Evolutionary conservation across 2,888 invertebrate genomes (phyloP).

Genomic region (Melangyna quadrimaculata): DNA sequence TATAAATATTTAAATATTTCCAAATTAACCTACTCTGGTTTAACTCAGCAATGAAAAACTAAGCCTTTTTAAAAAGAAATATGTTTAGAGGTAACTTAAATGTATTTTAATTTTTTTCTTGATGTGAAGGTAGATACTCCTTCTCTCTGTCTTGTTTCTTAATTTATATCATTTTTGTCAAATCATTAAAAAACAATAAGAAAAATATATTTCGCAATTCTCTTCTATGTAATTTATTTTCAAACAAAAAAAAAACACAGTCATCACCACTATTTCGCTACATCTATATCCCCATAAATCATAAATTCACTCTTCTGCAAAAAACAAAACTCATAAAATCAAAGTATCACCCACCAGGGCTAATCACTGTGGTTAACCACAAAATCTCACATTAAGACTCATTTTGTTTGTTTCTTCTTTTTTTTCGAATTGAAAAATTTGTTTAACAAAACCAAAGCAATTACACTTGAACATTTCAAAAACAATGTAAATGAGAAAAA

Average conservation of each 20-base stretch:
- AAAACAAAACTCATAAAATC: background rate
- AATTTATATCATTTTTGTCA: too few relatives aligned
- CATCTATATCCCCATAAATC: slow-evolving; percentile 20
- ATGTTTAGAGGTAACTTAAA: too few relatives aligned
- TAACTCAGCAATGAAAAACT: too few relatives aligned
- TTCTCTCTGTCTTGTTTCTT: too few relatives aligned
- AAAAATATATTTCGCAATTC: background rate
- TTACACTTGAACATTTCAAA: slow-evolving; percentile 26
- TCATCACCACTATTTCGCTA: too few relatives aligned
- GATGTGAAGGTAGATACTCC: too few relatives aligned
- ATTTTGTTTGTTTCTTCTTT: background rate
- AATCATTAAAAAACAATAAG: too few relatives aligned
- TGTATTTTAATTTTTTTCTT: too few relatives aligned
- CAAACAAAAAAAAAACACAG: background rate
- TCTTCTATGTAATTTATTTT: background rate
- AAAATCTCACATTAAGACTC: slow-evolving; percentile 53
- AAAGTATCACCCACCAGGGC: slow-evolving; percentile 36
- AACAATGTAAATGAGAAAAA: slow-evolving; percentile 8
- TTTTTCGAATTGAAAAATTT: slow-evolving; percentile 32
- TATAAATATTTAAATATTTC: too few relatives aligned
- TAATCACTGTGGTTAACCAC: slow-evolving; percentile 60
- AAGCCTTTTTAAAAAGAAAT: too few relatives aligned
- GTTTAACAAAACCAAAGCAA: slow-evolving; percentile 58
- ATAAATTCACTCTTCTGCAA: slow-evolving; percentile 6
- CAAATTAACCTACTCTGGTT: too few relatives aligned